Base-by-base conservation (phyloP, 2,797 vertebrate genomes). In the Argya squamiceps region DNA sequence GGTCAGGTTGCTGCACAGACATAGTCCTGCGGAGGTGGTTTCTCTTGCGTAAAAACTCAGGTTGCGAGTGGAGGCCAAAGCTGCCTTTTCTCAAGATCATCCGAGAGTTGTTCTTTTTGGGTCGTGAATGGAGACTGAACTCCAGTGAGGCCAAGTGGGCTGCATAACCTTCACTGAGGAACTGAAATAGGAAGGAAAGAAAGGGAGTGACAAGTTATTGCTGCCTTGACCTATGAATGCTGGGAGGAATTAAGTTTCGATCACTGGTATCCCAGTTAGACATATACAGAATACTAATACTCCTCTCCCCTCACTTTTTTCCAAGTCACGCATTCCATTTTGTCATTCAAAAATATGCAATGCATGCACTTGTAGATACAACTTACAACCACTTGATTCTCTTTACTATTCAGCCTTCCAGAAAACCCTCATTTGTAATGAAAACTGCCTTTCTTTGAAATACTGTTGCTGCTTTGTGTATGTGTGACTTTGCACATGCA, bases 51-150 rank as follows among this genome's bases (percentile, higher is more conserved):
- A 99, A 97, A 96, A 99, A 99, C 97, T 99, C 99, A 0, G 99
- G 99, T 92, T 99, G 99, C 0, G 99, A 98, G 6, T 99, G 98
- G 32, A 99, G 98, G 56, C 99, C 99, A 56, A 99, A 99, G 58
- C 99, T 99, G 92, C 99, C 99, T 97, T 99, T 99, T 49, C 99
- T 98, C 74, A 99, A 96, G 56, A 99, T 99, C 99, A 99, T 99
- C 24, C 99, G 98, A 15, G 99, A 98, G 27, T 98, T 99, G 95
- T 98, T 99, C 97, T 99, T 99, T 97, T 99, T 99, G 64, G 99
- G 97, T 84, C 99, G 98, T 4, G 99, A 98, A 93, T 99, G 98
- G 97, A 99, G 99, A 82, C 98, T 98, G 87, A 99, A 99, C 96
- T 99, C 99, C 97, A 99, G 98, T 0, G 98, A 98, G 26, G 99